phyloP scores from a whole-genome alignment of 2,888 invertebrate genomes.

The Synergus japonicus region DNA sequence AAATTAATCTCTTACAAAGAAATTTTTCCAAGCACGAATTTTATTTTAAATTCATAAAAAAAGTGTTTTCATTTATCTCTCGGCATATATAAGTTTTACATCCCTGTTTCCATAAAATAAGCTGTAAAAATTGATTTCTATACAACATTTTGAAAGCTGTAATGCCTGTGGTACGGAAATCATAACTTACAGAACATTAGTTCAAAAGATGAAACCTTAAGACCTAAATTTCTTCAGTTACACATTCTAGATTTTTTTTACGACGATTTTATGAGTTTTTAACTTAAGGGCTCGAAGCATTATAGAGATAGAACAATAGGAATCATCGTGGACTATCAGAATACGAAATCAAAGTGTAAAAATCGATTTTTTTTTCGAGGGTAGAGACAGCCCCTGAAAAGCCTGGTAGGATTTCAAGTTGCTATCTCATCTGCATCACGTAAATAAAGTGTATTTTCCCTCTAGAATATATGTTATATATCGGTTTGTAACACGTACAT shows the following conservation, averaged over 20 bases:
- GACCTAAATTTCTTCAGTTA: background rate
- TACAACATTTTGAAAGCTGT: background rate
- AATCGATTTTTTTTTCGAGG: conserved; percentile 5
- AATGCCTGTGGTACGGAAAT: background rate
- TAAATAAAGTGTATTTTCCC: background rate
- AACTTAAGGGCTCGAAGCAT: background rate
- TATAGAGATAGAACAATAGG: background rate
- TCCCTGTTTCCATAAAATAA: background rate
- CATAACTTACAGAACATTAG: background rate
- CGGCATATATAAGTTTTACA: background rate
- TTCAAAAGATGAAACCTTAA: background rate
- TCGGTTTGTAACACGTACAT: background rate
- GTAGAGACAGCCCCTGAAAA: background rate
- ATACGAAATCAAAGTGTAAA: background rate
- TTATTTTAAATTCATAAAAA: background rate
- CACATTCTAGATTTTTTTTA: background rate
- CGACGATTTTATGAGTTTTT: background rate
- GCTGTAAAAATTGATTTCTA: background rate
- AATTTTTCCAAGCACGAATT: no score
- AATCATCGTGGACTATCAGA: background rate
- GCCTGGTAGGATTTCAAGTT: background rate
- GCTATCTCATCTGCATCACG: background rate
- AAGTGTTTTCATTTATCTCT: background rate
- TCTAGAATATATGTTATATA: background rate
- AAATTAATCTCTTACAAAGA: no score